Conservation (phyloP, 2,797 vertebrate genomes). For the Mormyrus hasselquistii region DNA sequence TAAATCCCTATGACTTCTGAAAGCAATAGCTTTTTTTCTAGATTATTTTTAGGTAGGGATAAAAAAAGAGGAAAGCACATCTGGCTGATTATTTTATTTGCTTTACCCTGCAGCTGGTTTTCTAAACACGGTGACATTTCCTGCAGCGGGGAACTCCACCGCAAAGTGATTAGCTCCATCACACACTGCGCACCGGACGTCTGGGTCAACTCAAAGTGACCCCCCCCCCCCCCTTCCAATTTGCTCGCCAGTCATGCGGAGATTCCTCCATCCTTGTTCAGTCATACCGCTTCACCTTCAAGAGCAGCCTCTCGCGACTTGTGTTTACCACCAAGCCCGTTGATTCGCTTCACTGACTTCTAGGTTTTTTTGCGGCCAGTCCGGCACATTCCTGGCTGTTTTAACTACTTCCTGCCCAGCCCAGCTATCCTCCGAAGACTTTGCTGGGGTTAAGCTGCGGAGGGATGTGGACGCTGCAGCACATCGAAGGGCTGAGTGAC, state of each 20-base stretch:
- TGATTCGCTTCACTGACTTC: conserved; percentile 47
- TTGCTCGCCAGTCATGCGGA: conserved; percentile 40
- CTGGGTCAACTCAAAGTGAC: conserved; percentile 37
- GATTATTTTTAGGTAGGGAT: not conserved
- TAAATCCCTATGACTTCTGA: not conserved
- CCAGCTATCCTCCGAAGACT: not conserved
- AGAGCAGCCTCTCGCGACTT: conserved; percentile 36
- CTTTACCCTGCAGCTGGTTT: not conserved
- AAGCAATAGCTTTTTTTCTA: not conserved
- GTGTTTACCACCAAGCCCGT: conserved; percentile 44
- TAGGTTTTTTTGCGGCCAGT: conserved; percentile 53
- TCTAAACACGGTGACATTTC: not conserved
- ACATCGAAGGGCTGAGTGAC: conserved; percentile 16
- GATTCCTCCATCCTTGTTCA: conserved; percentile 45
- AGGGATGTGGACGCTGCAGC: not conserved
- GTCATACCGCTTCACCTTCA: conserved; percentile 41
- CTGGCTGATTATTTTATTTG: not conserved
- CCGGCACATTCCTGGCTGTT: conserved; percentile 33
- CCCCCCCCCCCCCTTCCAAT: conserved; percentile 30
- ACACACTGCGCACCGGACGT: conserved; percentile 29
- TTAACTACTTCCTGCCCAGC: not conserved
- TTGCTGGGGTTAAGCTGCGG: not conserved
- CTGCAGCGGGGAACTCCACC: not conserved
- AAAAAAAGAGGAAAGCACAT: not conserved
- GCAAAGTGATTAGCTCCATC: conserved; percentile 32